Conservation (phyloP, 2,888 invertebrate genomes). For the Yponomeuta cagnagella region DNA sequence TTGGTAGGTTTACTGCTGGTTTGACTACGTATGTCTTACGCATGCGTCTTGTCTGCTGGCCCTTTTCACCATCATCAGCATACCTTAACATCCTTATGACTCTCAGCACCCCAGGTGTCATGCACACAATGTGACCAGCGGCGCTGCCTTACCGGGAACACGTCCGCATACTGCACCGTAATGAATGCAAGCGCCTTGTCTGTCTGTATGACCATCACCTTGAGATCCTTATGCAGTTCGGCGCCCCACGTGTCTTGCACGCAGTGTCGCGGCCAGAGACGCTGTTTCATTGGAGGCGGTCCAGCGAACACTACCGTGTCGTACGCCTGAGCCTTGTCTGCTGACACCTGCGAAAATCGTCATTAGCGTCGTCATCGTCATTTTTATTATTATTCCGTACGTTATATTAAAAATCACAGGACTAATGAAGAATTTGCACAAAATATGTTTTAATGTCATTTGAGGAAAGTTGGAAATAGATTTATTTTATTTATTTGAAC, state of each 20-base stretch:
- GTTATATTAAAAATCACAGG: too few relatives aligned
- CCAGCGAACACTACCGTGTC: constrained; percentile 96
- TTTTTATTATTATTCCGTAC: too few relatives aligned
- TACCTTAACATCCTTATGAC: constrained; percentile 77
- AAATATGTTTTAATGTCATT: too few relatives aligned
- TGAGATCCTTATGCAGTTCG: constrained; percentile 91
- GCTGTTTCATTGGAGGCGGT: constrained; percentile 89
- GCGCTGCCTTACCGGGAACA: constrained; percentile 76
- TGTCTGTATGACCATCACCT: constrained; percentile 52
- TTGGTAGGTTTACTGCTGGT: too few relatives aligned
- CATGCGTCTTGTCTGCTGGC: too few relatives aligned
- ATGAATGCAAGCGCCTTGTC: too few relatives aligned
- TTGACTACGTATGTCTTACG: too few relatives aligned
- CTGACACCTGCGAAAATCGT: constrained; percentile 70
- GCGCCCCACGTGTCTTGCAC: constrained; percentile 97
- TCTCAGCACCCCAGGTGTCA: constrained; percentile 95
- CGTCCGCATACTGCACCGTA: background rate
- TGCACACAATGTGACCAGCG: constrained; percentile 99
- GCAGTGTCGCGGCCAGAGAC: constrained; percentile 97
- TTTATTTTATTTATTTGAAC: background rate
- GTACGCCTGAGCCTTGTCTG: constrained; percentile 86
- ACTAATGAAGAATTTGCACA: too few relatives aligned
- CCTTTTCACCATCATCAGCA: too few relatives aligned
- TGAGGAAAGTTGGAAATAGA: too few relatives aligned
- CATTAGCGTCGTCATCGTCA: too few relatives aligned